Percentiles rank a stretch among this genome's conserved stretches.
phyloP scores from a whole-genome alignment of 2,797 vertebrate genomes.

The Distichodus sexfasciatus region DNA sequence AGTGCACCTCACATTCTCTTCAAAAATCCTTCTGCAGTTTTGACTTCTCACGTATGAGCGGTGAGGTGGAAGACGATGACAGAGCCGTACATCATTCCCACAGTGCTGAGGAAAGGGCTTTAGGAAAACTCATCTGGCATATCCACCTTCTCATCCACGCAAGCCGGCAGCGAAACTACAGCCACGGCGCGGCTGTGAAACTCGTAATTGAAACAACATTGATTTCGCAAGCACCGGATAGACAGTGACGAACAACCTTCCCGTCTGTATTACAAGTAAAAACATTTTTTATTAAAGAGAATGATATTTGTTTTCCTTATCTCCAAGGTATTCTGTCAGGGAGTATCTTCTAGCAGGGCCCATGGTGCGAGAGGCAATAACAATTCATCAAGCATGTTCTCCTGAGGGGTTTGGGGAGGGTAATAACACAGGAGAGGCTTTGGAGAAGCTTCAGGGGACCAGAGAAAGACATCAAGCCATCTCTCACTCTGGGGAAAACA shows the following conservation, averaged over 20 bases:
- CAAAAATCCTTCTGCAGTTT: too few relatives aligned
- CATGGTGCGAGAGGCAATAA: constrained; percentile 45
- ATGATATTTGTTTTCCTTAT: constrained; percentile 11
- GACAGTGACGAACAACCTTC: constrained; percentile 12
- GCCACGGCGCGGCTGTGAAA: not conserved
- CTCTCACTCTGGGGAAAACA: constrained; percentile 35
- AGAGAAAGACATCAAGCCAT: constrained; percentile 48
- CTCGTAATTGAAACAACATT: not conserved
- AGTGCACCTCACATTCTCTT: too few relatives aligned
- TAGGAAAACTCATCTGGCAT: not conserved
- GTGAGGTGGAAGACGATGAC: too few relatives aligned
- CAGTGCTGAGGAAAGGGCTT: not conserved
- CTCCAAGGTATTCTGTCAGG: constrained; percentile 40
- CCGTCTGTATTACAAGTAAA: constrained; percentile 25
- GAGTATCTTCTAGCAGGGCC: constrained; percentile 32
- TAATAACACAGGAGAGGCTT: constrained; percentile 61
- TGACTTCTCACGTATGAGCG: too few relatives aligned
- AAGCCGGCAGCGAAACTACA: constrained; percentile 7
- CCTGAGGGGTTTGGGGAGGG: constrained; percentile 34
- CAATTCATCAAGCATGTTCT: constrained; percentile 50
- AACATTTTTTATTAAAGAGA: constrained; percentile 22
- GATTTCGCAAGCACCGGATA: not conserved
- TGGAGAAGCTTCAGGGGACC: constrained; percentile 54
- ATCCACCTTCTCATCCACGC: not conserved
- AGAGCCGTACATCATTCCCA: not conserved